Percentiles rank a stretch among this genome's conserved stretches.
phyloP scores from a whole-genome alignment of 1,140 invertebrate species.

The Drosophila grimshawi region DNA sequence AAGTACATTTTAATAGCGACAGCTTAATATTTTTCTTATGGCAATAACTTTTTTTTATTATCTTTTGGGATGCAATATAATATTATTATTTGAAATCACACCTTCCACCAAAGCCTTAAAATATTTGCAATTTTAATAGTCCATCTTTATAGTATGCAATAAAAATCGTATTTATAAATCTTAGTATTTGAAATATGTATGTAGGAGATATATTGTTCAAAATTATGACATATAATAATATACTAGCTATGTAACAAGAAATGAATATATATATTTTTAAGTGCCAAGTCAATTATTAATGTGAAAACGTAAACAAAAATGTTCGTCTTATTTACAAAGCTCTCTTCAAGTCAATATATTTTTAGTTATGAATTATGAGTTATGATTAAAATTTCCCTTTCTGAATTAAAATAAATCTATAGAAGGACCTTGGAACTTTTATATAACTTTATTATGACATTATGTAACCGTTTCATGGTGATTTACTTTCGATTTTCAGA shows the following conservation, averaged over 20 bases:
- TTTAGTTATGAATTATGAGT: too few species aligned
- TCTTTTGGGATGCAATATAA: slow-evolving; percentile 6
- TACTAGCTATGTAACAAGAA: too few species aligned
- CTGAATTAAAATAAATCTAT: too few species aligned
- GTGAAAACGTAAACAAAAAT: not conserved
- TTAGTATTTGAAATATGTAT: too few species aligned
- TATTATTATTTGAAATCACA: not conserved
- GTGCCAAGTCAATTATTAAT: not conserved
- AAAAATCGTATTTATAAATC: not conserved
- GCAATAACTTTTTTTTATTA: slow-evolving; percentile 8
- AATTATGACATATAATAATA: too few species aligned
- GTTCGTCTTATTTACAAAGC: too few species aligned
- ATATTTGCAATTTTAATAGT: too few species aligned
- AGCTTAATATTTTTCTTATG: slow-evolving; percentile 14
- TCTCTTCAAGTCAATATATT: too few species aligned
- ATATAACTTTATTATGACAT: not conserved
- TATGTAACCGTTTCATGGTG: not conserved
- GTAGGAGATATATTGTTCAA: too few species aligned
- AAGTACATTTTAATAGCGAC: slow-evolving; percentile 5
- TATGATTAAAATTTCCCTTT: too few species aligned
- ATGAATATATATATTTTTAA: not conserved
- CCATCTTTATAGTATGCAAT: not conserved
- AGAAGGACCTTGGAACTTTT: too few species aligned
- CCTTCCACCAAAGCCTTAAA: not conserved
- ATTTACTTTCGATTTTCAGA: slow-evolving; percentile 61